Percentiles rank a stretch among this genome's conserved stretches.
Conservation (phyloP, 2,888 invertebrate species). For the Ditula angustiorana region DNA sequence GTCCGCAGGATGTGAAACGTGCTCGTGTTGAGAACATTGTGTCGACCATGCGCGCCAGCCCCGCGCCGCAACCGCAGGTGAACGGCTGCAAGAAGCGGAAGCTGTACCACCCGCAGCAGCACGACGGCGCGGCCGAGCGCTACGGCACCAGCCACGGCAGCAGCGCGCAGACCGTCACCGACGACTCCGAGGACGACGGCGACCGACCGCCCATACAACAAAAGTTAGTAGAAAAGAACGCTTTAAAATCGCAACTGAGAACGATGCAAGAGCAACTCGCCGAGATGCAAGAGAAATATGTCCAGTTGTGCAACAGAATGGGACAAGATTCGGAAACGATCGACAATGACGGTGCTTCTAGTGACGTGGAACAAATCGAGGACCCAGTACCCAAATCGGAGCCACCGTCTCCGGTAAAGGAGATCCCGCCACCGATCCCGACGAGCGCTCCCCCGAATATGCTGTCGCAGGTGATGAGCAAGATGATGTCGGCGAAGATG, state of each 20-base stretch:
- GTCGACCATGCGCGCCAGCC: constrained; percentile 96
- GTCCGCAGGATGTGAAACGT: constrained; percentile 93
- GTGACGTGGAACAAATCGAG: constrained; percentile 88
- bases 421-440: constrained; percentile 78
- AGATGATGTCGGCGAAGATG: constrained; percentile 88
- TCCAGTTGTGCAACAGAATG: constrained; percentile 94
- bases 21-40: constrained; percentile 98
- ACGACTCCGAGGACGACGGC: constrained; percentile 92
- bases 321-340: constrained; percentile 92
- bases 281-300: constrained; percentile 96
- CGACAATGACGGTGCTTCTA: constrained; percentile 90
- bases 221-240: constrained; percentile 94
- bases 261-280: constrained; percentile 96
- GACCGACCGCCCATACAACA: constrained; percentile 92
- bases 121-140: constrained; percentile 90
- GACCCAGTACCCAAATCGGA: constrained; percentile 84
- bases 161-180: constrained; percentile 81
- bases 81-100: constrained; percentile 98
- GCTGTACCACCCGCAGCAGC: constrained; percentile 97
- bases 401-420: constrained; percentile 84
- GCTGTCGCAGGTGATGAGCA: constrained; percentile 87
- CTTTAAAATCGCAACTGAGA: constrained; percentile 93
- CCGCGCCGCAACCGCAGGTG: constrained; percentile 91
- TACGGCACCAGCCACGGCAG: constrained; percentile 80
- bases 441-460: constrained; percentile 80